Evolutionary conservation across 2,797 vertebrate species (phyloP), one percentile per base, ranked within the genome.

Genomic region (Neoniphon sammara): DNA sequence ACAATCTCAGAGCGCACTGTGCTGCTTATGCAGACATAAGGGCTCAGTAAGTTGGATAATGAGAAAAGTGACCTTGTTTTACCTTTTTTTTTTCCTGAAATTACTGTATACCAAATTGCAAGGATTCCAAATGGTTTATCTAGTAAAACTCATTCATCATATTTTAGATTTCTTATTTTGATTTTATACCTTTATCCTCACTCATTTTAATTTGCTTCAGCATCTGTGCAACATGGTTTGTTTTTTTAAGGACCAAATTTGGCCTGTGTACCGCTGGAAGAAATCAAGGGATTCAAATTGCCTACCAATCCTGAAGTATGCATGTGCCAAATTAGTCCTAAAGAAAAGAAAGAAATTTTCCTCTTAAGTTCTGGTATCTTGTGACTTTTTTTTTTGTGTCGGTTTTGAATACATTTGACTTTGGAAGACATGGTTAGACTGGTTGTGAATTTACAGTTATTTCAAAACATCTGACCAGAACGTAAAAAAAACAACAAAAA

Each of bases 191-290:
- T 75, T 73, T 75, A 55, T 73, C 23, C 0, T 18, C 30, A 1
- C 0, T 62, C 5, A 8, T 83, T 78, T 88, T 80, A 73, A 67
- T 78, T 85, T 81, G 27, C 69, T 74, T 68, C 76, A 17, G 62
- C 75, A 66, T 79, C 44, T 73, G 25, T 84, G 70, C 68, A 77
- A 61, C 0, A 20, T 75, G 80, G 73, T 68, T 73, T 39, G 20
- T n/a, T n/a, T 80, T 88, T 84, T 81, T 77, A 66, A 78, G 82
- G 77, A 85, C 79, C 85, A 88, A 36, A 61, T 82, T 88, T 87
- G 87, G 60, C 84, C 75, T 81, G 59, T 83, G 34, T 66, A 69
- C 63, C 77, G 65, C 89, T 75, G 81, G 80, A 83, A 57, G n/a
- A 85, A 87, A 85, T 79, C n/a, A 21, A 34, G 77, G 63, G 87